Evolutionary conservation across 1,140 invertebrate species (phyloP).

Genomic region (Zaprionus taronus): DNA sequence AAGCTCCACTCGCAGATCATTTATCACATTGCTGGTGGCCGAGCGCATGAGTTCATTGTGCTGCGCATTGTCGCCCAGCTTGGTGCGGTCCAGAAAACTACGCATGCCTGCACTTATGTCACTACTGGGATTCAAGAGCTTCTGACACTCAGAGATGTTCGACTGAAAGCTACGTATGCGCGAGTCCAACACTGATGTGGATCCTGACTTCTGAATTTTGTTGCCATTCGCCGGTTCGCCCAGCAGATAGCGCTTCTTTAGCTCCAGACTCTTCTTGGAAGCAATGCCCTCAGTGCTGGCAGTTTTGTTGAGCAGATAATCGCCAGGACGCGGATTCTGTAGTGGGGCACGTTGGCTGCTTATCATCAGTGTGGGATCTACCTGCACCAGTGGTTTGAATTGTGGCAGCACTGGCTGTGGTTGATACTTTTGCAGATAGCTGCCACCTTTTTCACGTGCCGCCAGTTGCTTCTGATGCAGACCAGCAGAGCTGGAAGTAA

Average conservation of each 20-base stretch:
- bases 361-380: slow-evolving; percentile 78
- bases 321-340: slow-evolving; percentile 87
- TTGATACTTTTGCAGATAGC: slow-evolving; percentile 78
- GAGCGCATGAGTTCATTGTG: slow-evolving; percentile 71
- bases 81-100: slow-evolving; percentile 86
- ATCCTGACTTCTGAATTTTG: slow-evolving; percentile 92
- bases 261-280: slow-evolving; percentile 92
- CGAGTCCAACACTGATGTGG: slow-evolving; percentile 92
- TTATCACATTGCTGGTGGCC: slow-evolving; percentile 77
- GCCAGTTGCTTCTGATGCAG: slow-evolving; percentile 68
- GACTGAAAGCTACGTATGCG: slow-evolving; percentile 92
- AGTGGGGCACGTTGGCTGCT: slow-evolving; percentile 70
- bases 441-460: slow-evolving; percentile 61
- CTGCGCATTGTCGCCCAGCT: slow-evolving; percentile 60
- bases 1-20: slow-evolving; percentile 75
- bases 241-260: slow-evolving; percentile 93
- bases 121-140: slow-evolving; percentile 91
- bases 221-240: slow-evolving; percentile 87
- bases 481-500: slow-evolving; percentile 57
- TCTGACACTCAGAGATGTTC: slow-evolving; percentile 95
- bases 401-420: slow-evolving; percentile 85
- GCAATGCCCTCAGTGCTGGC: slow-evolving; percentile 94
- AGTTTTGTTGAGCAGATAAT: slow-evolving; percentile 91
- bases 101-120: slow-evolving; percentile 91
- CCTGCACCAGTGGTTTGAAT: slow-evolving; percentile 85